These are phyloP conservation scores for Pachliopta kotzebuea DNA, from an alignment of 2,888 invertebrate genomes.

Conservation along the genomic window DNA sequence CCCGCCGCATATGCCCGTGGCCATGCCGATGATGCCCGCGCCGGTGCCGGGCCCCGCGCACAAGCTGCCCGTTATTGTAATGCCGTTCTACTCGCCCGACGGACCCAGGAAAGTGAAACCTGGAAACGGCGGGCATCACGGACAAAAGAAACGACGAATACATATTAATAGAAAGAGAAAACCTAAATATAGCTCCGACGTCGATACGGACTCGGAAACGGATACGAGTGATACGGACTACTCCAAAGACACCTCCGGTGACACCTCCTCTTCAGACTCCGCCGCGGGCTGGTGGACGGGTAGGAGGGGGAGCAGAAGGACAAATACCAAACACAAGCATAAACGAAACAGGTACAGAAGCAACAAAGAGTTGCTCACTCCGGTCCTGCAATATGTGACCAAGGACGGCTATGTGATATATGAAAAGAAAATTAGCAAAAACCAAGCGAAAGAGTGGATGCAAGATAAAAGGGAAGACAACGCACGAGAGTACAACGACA, in stretches of 20 bases:
- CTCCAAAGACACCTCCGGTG: slow-evolving; percentile 41
- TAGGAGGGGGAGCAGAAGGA: slow-evolving; percentile 38
- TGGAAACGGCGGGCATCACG: slow-evolving; percentile 18
- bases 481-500: slow-evolving; percentile 15
- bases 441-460: slow-evolving; percentile 64
- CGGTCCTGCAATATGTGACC: slow-evolving; percentile 67
- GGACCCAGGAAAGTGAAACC: slow-evolving; percentile 27
- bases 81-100: slow-evolving; percentile 72
- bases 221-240: slow-evolving; percentile 39
- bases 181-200: slow-evolving; percentile 33
- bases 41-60: slow-evolving; percentile 44
- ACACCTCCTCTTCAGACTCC: slow-evolving; percentile 40
- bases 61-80: slow-evolving; percentile 69
- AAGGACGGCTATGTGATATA: slow-evolving; percentile 71
- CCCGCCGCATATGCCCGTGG: slow-evolving; percentile 32
- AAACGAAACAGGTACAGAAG: slow-evolving; percentile 37
- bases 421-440: slow-evolving; percentile 63
- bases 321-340: slow-evolving; percentile 37
- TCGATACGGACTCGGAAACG: slow-evolving; percentile 38
- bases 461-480: slow-evolving; percentile 39
- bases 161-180: slow-evolving; percentile 31
- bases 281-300: slow-evolving; percentile 47
- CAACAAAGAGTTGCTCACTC: slow-evolving; percentile 51
- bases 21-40: slow-evolving; percentile 30
- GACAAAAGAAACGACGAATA: slow-evolving; percentile 33